Conservation (phyloP, 2,797 vertebrate genomes). For the Erethizon dorsatum region DNA sequence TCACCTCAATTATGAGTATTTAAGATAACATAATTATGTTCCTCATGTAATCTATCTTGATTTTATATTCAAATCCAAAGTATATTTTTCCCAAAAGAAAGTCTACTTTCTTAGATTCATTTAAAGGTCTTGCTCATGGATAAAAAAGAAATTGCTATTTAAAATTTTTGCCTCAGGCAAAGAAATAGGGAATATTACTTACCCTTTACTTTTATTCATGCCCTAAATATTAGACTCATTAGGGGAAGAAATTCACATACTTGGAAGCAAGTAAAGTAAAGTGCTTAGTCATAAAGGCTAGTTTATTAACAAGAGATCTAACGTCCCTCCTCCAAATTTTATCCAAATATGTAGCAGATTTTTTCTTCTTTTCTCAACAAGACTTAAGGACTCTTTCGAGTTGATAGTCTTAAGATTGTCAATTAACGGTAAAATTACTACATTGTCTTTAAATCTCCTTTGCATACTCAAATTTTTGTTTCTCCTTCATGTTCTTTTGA, state of each 20-base stretch:
- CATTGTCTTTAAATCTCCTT: not conserved
- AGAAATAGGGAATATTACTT: constrained; percentile 24
- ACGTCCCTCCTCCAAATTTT: not conserved
- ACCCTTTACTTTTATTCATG: not conserved
- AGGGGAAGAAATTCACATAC: not conserved
- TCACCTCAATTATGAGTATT: constrained; percentile 52
- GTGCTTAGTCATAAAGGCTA: not conserved
- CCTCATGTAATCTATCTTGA: not conserved
- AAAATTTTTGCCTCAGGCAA: constrained; percentile 58
- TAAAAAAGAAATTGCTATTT: constrained; percentile 6
- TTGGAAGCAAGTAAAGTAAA: not conserved
- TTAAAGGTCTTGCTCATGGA: constrained; percentile 35
- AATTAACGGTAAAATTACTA: not conserved
- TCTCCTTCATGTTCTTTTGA: not conserved
- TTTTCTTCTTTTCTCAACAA: not conserved
- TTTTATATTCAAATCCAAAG: constrained; percentile 44
- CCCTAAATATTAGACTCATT: constrained; percentile 8
- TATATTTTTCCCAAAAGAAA: not conserved
- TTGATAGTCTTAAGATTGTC: not conserved
- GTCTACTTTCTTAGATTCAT: not conserved
- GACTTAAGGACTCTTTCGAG: not conserved
- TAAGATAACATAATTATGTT: constrained; percentile 32
- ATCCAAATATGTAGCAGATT: constrained; percentile 21
- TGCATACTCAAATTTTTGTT: not conserved
- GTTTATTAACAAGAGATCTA: not conserved